Base-by-base conservation (phyloP, 2,888 invertebrate genomes). In the Andrena flavipes region DNA sequence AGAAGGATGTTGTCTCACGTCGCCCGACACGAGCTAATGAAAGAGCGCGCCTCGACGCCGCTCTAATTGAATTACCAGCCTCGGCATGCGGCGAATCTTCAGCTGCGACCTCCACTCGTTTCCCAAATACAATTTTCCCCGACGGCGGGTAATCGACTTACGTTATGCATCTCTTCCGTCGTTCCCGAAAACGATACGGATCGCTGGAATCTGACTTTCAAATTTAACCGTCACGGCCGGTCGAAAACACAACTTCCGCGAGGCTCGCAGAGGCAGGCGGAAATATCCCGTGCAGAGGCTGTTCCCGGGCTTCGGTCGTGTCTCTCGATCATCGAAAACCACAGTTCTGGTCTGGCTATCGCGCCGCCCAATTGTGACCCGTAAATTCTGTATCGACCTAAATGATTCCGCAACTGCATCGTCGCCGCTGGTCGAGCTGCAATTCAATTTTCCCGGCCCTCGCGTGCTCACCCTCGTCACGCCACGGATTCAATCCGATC, bases 391-490 rank as follows among this genome's bases (percentile, higher is more conserved):
- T 72, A 73, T 73, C 73, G 64, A 29, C 20, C 59, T 76, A 70
- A 84, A 82, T 76, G 82, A 87, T 77, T 49, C 49, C 48, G 72
- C 48, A 23, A 48, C 54, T 69, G 64, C 60, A 54, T 30, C 69
- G 54, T 49, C 49, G 65, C 16, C 42, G 74, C 42, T 51, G 54
- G 71, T 35, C 63, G 68, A 35, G 63, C 65, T 63, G 86, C 82
- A 73, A 87, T 87, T 87, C 88, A 87, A 87, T 87, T 88, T 87
- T 88, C 82, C 86, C 69, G 74, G 8, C 62, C 65, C 80, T 77
- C 78, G 82, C 84, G 82, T 76, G 78, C 65, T 68, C 84, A 72
- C 35, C n/a, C 77, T 69, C 76, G 80, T 73, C 76, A 73, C 67
- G 79, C 54, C 23, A 20, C 54, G 42, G 63, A 82, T 86, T 77